Base-by-base conservation (phyloP, 2,113 vertebrate genomes). In the Saguinus midas region DNA sequence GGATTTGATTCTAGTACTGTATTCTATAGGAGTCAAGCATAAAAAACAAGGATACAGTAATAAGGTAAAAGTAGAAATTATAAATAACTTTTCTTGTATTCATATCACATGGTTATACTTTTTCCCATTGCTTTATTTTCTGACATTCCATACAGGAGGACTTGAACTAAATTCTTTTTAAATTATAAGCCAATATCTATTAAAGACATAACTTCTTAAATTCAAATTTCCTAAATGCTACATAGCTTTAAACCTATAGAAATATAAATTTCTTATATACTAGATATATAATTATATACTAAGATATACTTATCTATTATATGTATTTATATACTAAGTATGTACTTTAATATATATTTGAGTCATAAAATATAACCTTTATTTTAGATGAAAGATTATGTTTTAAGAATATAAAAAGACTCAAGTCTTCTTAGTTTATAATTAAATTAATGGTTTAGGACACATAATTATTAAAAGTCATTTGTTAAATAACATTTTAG, bases 11-110 rank as follows among this genome's bases (percentile, higher is more conserved):
- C 99, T 99, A 92, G 99, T 99, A 78, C 99, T 99, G 73, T 99
- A 99, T 98, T 99, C 99, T 95, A 99, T 99, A 98, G 99, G 99
- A 98, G 99, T 99, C 86, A 99, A 99, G 99, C 99, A 99, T 98
- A 99, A 99, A 99, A 99, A 99, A 97, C 99, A 99, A 80, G 99
- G 99, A 98, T 99, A 99, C 97, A 99, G 99, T 98, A 99, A 99
- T 97, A 99, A 99, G 99, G 99, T 99, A 99, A 98, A 97, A 73
- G 66, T 96, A 96, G 48, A 3, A 94, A 82, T n/a, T 86, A 90
- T 25, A 93, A 85, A 61, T 78, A 82, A 78, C 0, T 87, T 16
- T 90, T 40, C 35, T 94, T 87, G 25, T 87, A 96, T 35, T 85
- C 18, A 18, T 95, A 73, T 76, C 37, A 78, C 88, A 40, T 94